Conservation (phyloP, 2,888 invertebrate genomes). For the Amphipoea oculea region DNA sequence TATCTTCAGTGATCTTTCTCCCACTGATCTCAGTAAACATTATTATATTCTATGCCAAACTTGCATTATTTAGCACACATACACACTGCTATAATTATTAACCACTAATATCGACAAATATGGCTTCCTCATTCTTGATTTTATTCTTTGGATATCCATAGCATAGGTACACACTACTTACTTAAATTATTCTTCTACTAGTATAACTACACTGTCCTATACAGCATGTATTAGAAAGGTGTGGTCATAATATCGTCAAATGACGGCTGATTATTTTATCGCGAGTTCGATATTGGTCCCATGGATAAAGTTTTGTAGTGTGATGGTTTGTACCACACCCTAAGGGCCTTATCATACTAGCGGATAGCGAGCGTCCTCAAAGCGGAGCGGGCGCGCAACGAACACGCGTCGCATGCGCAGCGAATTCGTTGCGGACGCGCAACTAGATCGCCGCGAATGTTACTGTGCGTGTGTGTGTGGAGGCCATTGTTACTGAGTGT, state of each 20-base stretch:
- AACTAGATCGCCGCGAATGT: too few species aligned
- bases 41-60: neutral
- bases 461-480: too few species aligned
- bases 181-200: neutral
- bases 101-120: conserved; percentile 4
- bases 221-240: neutral
- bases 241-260: neutral
- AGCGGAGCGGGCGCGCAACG: too few species aligned
- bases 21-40: neutral
- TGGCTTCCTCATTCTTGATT: conserved; percentile 15
- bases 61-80: neutral
- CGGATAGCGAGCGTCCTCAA: too few species aligned
- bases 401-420: too few species aligned
- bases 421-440: too few species aligned
- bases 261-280: neutral
- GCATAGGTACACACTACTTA: neutral
- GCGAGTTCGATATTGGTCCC: neutral
- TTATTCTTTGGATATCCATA: conserved; percentile 30
- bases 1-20: neutral
- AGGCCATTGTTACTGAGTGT: too few species aligned
- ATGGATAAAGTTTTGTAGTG: neutral
- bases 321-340: neutral
- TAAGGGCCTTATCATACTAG: too few species aligned
- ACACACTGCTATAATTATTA: conserved; percentile 8
- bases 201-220: neutral